These are phyloP conservation scores for Patella caerulea DNA, from an alignment of 2,888 invertebrate genomes.

Conservation along the genomic window DNA sequence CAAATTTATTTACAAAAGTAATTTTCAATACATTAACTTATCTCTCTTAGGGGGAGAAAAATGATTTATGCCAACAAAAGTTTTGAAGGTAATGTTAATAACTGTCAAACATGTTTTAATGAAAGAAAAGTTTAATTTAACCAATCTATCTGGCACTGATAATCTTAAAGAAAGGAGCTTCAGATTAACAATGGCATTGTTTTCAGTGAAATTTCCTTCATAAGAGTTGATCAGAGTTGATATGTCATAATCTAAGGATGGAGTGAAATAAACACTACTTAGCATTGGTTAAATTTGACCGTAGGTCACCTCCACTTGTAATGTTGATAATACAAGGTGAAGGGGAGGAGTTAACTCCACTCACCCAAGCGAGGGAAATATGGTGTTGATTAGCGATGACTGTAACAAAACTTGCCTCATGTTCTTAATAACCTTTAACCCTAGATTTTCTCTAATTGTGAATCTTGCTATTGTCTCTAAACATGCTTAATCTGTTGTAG, in stretches of 20 bases:
- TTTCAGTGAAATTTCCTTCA: slow-evolving; percentile 1
- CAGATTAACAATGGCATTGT: neutral
- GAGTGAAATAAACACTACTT: slow-evolving; percentile 6
- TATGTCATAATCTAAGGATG: slow-evolving; percentile 7
- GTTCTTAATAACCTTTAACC: slow-evolving; percentile 7
- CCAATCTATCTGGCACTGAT: too few species aligned
- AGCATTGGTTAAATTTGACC: slow-evolving; percentile 1
- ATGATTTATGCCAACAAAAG: too few species aligned
- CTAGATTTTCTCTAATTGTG: neutral
- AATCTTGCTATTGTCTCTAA: neutral
- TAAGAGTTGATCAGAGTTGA: neutral
- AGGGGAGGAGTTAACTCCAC: neutral
- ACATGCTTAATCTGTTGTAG: slow-evolving; percentile 2
- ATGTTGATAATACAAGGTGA: neutral
- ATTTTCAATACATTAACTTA: too few species aligned
- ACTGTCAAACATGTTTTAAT: too few species aligned
- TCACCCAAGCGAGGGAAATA: neutral
- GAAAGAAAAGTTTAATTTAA: too few species aligned
- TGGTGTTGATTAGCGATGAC: slow-evolving; percentile 5
- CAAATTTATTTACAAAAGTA: too few species aligned
- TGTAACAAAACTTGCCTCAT: slow-evolving; percentile 2
- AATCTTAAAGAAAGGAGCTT: too few species aligned
- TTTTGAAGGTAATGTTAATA: too few species aligned
- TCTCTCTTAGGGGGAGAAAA: too few species aligned
- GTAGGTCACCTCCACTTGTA: slow-evolving; percentile 5